phyloP scores from a whole-genome alignment of 2,113 vertebrate genomes.

The Ascaphus truei region DNA sequence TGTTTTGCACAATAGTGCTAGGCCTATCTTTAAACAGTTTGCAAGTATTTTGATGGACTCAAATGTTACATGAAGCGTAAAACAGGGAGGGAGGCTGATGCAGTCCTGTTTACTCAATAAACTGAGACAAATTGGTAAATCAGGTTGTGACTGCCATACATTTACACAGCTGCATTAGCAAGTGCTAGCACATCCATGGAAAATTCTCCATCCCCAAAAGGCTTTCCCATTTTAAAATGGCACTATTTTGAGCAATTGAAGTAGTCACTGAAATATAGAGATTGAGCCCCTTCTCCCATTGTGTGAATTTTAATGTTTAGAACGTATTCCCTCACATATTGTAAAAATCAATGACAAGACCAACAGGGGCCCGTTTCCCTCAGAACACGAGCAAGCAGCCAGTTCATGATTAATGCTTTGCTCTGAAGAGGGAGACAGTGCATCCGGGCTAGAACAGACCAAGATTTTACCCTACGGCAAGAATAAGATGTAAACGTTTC shows the following conservation, averaged over 20 bases:
- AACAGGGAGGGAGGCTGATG: conserved; percentile 18
- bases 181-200: conserved; percentile 15
- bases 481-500: conserved; percentile 81
- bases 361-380: conserved; percentile 59
- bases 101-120: conserved; percentile 30
- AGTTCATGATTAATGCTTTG: conserved; percentile 69
- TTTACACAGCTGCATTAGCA: conserved; percentile 54
- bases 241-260: conserved; percentile 53
- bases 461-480: conserved; percentile 76
- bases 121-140: background rate
- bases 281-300: conserved; percentile 44
- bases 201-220: conserved; percentile 36
- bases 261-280: conserved; percentile 45
- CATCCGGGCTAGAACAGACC: conserved; percentile 69
- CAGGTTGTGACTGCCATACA: conserved; percentile 16
- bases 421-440: conserved; percentile 74
- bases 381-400: conserved; percentile 60
- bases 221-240: conserved; percentile 50
- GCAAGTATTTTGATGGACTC: conserved; percentile 13
- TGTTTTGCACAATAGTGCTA: too few species aligned
- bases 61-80: background rate
- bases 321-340: conserved; percentile 54
- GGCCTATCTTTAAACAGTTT: background rate
- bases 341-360: conserved; percentile 52
- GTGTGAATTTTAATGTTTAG: conserved; percentile 56